Evolutionary conservation across 2,113 vertebrate species (phyloP).

Genomic region (Nothoprocta pentlandii): DNA sequence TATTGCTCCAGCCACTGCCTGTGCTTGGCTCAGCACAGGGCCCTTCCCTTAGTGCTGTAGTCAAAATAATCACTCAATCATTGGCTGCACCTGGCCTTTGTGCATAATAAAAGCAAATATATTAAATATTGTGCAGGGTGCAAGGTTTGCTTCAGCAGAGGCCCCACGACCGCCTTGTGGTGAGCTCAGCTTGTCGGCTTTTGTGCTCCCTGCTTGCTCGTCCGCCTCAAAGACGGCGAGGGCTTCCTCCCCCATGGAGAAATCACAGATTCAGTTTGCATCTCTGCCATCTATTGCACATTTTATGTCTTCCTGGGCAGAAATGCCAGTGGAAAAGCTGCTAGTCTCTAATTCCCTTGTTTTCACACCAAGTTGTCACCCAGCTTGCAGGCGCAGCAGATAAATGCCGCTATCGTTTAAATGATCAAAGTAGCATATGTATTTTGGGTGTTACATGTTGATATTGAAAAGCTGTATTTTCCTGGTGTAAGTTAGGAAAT

Average conservation of each 20-base stretch:
- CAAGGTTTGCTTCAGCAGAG: conserved; percentile 36
- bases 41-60: neutral
- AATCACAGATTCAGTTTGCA: accelerated
- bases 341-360: neutral
- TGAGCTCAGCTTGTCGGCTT: neutral
- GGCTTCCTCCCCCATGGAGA: neutral
- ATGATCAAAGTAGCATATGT: neutral
- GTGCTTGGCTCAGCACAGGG: neutral
- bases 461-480: neutral
- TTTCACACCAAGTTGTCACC: neutral
- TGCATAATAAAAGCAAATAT: accelerated
- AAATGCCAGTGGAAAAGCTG: neutral
- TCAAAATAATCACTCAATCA: neutral
- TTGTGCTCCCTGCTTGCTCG: neutral
- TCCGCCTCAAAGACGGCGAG: accelerated
- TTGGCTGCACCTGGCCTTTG: neutral
- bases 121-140: neutral
- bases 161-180: neutral
- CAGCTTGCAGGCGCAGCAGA: neutral
- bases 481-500: accelerated
- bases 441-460: neutral
- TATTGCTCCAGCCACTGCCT: neutral
- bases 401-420: conserved; percentile 12
- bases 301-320: neutral
- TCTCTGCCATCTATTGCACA: accelerated